Evolutionary conservation across 2,888 invertebrate genomes (phyloP).

Genomic region (Ophion ellenae): DNA sequence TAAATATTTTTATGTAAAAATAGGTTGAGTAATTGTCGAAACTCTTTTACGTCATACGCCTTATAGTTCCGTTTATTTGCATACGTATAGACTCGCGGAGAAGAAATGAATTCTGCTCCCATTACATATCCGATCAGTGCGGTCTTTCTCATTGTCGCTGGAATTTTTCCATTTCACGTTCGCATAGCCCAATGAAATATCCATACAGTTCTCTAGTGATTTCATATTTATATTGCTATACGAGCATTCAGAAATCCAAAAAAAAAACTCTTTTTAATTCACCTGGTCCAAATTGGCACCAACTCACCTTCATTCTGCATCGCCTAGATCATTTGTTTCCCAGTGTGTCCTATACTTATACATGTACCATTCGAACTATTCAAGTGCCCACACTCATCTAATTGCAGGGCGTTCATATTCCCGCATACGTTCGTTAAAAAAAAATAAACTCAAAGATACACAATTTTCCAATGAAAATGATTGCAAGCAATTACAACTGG

Average conservation of each 20-base stretch:
- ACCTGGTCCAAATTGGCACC: constrained; percentile 21
- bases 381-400: constrained; percentile 8
- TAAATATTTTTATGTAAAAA: no score
- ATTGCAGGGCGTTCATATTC: constrained; percentile 10
- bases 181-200: no score
- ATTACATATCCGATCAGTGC: no score
- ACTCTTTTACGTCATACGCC: no score
- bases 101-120: no score
- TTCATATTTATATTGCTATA: not conserved
- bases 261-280: constrained; percentile 1
- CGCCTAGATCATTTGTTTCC: not conserved
- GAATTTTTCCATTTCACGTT: no score
- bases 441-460: not conserved
- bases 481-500: not conserved
- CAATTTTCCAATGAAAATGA: constrained; percentile 9
- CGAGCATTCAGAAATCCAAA: not conserved
- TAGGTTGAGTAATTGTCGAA: no score
- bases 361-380: constrained; percentile 9
- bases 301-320: not conserved
- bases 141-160: no score
- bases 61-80: no score
- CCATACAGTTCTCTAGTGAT: no score
- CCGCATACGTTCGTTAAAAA: not conserved
- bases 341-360: not conserved
- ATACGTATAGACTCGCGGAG: no score